These are phyloP conservation scores for Phalacrocorax carbo DNA, from an alignment of 2,113 vertebrate species.

Conservation along the genomic window DNA sequence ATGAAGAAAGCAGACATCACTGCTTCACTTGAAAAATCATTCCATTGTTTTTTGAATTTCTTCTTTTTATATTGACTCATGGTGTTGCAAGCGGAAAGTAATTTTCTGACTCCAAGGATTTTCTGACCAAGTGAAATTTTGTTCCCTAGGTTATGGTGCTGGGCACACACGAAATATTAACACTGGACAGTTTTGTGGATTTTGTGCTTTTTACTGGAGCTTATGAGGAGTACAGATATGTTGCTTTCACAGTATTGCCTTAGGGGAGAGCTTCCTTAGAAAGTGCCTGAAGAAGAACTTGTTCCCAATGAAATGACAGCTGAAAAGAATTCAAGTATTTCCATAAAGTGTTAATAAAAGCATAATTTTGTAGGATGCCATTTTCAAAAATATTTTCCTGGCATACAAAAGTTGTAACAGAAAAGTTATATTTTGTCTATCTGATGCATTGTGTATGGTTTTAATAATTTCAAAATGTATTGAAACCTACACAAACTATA, in stretches of 20 bases:
- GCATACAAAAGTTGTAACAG: background rate
- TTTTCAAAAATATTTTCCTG: background rate
- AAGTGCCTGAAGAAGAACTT: background rate
- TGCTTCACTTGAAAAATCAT: background rate
- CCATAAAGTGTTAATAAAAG: background rate
- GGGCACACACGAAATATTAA: background rate
- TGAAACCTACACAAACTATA: background rate
- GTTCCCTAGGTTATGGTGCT: background rate
- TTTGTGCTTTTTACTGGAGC: background rate
- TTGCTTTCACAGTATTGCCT: background rate
- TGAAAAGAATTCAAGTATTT: background rate
- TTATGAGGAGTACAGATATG: background rate
- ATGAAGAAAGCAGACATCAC: background rate
- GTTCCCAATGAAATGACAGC: background rate
- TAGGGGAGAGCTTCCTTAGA: background rate
- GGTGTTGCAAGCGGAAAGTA: background rate
- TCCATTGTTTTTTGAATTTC: background rate
- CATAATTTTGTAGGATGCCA: background rate
- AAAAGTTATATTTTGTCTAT: background rate
- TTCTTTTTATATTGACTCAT: background rate
- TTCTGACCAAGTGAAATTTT: background rate
- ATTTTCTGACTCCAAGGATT: background rate
- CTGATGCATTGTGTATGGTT: background rate
- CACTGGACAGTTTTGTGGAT: background rate
- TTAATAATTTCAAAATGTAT: background rate